Evolutionary conservation across 2,888 invertebrate species (phyloP), one percentile per base, ranked within the genome.

Genomic region (Brachylomia viminalis): DNA sequence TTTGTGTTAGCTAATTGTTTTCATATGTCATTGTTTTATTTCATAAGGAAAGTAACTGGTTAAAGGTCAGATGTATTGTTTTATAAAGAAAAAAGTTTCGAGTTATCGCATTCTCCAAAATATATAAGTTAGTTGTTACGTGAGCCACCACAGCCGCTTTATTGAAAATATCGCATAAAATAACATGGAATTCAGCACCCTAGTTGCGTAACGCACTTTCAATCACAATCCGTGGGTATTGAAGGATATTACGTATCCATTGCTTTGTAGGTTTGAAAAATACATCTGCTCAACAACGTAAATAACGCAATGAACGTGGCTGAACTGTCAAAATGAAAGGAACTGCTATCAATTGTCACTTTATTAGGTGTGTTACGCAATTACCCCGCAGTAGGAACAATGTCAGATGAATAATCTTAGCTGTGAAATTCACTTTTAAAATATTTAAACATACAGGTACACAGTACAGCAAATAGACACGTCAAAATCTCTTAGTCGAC

Each of bases 1-100:
- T 70, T 77, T 58, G 61, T 68, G 77, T 82, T 86, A 71, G 42
- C 70, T 77, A 80, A 80, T 67, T 30, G 69, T 79, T 81, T 70
- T 45, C 47, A 58, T 71, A 27, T 65, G 58, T 76, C 17, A 65
- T 76, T 75, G 69, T 62, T 76, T 59, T 66, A 52, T 87, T 86
- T 72, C 59, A 68, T 42, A 58, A 61, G n/a, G 42, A 58, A 80
- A 80, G 33, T 33, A 61, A 52, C 58, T 49, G 58, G 30, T 66
- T 13, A 65, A 80, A 62, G 77, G 81, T 80, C 45, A 74, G 38
- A 2, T 23, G 45, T 59, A 65, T 65, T 68, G 64, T 79, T 54
- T 65, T 47, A 15, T 77, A 23, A 66, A 56, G 30, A 58, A 58
- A 49, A 62, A 64, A 38, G 47, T 42, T 66, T 47, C 2, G 10